Conservation (phyloP, 37 sponge, comb jelly and placozoan genomes). For the Tethya wilhelma region DNA sequence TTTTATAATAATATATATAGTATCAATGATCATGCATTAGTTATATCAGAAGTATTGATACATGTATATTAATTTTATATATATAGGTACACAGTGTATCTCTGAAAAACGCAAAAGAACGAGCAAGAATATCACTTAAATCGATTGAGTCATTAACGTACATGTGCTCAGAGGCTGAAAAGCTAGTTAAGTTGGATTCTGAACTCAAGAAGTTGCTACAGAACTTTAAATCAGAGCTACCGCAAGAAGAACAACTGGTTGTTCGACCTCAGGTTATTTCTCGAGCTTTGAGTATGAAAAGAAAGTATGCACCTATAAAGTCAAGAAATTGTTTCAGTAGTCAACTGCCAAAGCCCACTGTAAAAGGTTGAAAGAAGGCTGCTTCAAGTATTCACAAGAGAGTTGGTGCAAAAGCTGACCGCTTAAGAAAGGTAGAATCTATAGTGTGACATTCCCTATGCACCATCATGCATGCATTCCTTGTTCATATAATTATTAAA, state of each 20-base stretch:
- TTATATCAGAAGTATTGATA: neutral
- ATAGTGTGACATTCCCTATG: too few species aligned
- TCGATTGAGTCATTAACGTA: constrained; percentile 1
- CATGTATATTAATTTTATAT: too few species aligned
- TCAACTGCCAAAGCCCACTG: neutral
- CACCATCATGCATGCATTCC: too few species aligned
- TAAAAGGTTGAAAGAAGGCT: neutral
- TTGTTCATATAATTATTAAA: too few species aligned
- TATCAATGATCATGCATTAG: too few species aligned
- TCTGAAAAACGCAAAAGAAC: neutral
- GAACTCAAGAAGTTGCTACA: neutral
- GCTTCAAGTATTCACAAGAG: constrained; percentile 2
- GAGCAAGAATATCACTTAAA: constrained; percentile 6
- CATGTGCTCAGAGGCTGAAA: neutral
- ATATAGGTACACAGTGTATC: constrained; percentile 9
- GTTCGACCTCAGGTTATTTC: neutral
- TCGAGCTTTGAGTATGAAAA: neutral
- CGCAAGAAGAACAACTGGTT: constrained; percentile 10
- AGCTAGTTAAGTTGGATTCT: neutral
- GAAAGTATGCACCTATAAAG: constrained; percentile 8
- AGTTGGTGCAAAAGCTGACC: constrained; percentile 22
- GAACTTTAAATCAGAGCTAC: neutral
- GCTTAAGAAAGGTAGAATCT: constrained; percentile 8
- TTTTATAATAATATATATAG: too few species aligned
- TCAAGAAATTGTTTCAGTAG: neutral